Conservation (phyloP, 2,797 vertebrate species). For the Crenuchus spilurus region DNA sequence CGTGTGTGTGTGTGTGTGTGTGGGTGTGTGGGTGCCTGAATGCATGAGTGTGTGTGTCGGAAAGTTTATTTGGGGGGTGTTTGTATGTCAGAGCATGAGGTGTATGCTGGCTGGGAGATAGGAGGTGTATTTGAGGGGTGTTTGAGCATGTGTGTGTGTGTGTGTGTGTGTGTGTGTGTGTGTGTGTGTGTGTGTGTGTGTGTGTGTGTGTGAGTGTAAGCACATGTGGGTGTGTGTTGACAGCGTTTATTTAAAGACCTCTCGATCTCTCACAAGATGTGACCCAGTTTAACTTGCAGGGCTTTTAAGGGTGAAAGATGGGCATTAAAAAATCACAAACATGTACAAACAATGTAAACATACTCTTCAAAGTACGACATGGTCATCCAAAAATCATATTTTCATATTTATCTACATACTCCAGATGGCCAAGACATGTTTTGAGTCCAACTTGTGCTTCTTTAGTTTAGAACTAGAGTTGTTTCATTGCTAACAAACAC, state of each 20-base stretch:
- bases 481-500: no score
- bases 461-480: no score
- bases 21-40: no score
- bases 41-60: conserved; percentile 10
- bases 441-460: no score
- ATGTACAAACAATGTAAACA: no score
- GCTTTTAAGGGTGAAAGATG: conserved; percentile 31
- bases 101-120: conserved; percentile 35
- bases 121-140: conserved; percentile 54
- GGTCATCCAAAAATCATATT: no score
- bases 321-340: conserved; percentile 15
- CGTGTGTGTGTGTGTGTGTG: conserved; percentile 4
- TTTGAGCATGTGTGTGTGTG: conserved; percentile 40
- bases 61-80: conserved; percentile 28
- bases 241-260: conserved; percentile 60
- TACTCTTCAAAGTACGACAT: no score
- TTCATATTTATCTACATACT: no score
- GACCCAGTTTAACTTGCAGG: conserved; percentile 45
- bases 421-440: no score
- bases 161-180: conserved; percentile 20
- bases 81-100: conserved; percentile 39
- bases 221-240: conserved; percentile 32
- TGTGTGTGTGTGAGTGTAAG: conserved; percentile 36
- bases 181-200: conserved; percentile 24
- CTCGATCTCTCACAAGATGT: conserved; percentile 47